These are phyloP conservation scores for Rissa tridactyla DNA, from an alignment of 2,113 vertebrate species.

Conservation along the genomic window DNA sequence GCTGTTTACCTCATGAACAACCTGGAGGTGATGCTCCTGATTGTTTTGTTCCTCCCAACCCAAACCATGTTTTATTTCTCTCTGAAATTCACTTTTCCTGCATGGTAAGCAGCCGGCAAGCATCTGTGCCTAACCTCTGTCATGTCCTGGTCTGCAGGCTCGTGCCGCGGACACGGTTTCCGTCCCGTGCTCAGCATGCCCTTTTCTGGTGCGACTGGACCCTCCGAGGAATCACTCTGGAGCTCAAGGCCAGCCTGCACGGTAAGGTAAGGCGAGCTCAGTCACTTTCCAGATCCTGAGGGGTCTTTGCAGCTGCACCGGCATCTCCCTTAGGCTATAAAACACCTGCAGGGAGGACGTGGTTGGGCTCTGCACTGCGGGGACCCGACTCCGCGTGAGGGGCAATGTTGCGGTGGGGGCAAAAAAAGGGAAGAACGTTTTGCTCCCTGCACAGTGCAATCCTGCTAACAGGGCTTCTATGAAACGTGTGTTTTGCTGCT, in stretches of 20 bases:
- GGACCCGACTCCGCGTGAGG: rapidly evolving
- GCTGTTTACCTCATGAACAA: background rate
- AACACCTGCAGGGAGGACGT: background rate
- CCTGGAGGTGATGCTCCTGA: background rate
- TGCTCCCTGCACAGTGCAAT: background rate
- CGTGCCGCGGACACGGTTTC: background rate
- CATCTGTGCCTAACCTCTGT: background rate
- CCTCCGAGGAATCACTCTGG: conserved; percentile 47
- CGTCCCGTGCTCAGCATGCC: background rate
- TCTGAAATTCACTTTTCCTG: background rate
- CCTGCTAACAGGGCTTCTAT: too few relatives aligned
- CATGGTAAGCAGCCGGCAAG: rapidly evolving
- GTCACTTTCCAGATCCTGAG: background rate
- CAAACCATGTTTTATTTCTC: background rate
- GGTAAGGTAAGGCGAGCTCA: conserved; percentile 67
- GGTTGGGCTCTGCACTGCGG: background rate
- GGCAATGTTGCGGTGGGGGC: rapidly evolving
- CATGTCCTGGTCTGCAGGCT: conserved; percentile 19
- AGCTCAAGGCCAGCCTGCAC: conserved; percentile 50
- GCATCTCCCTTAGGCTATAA: background rate
- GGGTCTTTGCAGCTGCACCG: background rate
- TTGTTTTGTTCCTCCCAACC: background rate
- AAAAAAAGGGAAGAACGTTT: background rate
- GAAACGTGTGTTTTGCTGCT: background rate
- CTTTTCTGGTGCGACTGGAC: background rate